A percentile compares a stretch with the other conserved stretches of the same genome.
phyloP scores from a whole-genome alignment of 2,113 vertebrate genomes.

The Eclectus roratus region DNA sequence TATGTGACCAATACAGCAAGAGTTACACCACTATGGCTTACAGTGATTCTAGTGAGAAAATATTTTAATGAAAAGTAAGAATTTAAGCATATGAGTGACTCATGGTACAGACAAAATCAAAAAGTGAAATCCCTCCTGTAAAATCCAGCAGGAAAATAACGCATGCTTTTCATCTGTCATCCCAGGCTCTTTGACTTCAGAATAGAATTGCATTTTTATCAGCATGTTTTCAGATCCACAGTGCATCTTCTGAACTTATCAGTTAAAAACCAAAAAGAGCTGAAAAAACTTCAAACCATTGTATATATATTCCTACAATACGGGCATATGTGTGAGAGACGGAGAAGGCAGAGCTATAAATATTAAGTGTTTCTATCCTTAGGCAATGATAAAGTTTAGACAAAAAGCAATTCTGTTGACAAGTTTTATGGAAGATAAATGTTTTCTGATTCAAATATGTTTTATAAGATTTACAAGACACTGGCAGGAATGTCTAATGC shows the following conservation, averaged over 20 bases:
- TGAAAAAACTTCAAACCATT: neutral
- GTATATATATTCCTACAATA: neutral
- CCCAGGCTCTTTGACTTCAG: neutral
- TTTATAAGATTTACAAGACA: neutral
- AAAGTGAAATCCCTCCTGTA: neutral
- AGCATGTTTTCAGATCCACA: neutral
- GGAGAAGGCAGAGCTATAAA: neutral
- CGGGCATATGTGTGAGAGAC: neutral
- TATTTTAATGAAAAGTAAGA: neutral
- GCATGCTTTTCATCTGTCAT: neutral
- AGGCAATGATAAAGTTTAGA: neutral
- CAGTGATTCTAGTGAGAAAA: neutral
- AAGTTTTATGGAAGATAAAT: conserved; percentile 20
- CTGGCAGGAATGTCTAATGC: neutral
- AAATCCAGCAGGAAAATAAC: neutral
- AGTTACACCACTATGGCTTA: neutral
- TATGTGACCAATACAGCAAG: neutral
- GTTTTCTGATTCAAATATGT: neutral
- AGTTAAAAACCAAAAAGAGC: neutral
- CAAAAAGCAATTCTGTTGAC: conserved; percentile 6
- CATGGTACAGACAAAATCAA: neutral
- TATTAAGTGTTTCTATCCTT: conserved; percentile 6
- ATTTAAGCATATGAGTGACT: neutral
- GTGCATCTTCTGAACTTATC: neutral
- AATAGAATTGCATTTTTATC: neutral